Evolutionary conservation across 1,140 invertebrate genomes (phyloP), one percentile per base, ranked within the genome.

Genomic region (Drosophila neocordata): DNA sequence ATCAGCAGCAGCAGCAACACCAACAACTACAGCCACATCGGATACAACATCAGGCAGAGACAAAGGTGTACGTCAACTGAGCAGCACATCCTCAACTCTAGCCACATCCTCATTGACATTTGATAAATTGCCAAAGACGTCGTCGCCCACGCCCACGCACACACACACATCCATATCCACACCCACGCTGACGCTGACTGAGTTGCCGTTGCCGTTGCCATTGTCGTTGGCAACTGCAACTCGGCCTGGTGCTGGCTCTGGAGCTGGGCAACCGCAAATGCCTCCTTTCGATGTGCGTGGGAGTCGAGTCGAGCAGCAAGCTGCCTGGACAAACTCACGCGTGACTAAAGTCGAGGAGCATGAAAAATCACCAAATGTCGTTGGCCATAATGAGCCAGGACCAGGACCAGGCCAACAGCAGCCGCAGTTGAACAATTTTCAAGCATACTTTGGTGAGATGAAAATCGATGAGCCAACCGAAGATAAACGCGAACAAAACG

Each of bases 101-200:
- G 84, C 84, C 78, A 80, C 85, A 70, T 89, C 84, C 71, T 89
- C 85, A 71, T 81, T 89, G 84, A 85, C 84, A 66, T 89, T 89
- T 89, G 84, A 89, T 89, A 89, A 89, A 89, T 89, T 89, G 84
- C 85, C 84, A 89, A 89, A 73, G 82, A 82, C 74, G 34, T 62
- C 63, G 55, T 74, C 65, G 57, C 53, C 78, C 35, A 31, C 65
- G 57, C 53, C 78, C 35, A 31, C 27, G 7, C 27, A 31, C 27
- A 3, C 27, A 6, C 27, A 31, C 6, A 31, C 27, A 31, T 7
- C 4, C 27, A 1, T 62, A 52, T 0, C 4, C 27, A 31, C 65
- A 52, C 53, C 78, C 35, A 53, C 64, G 53, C 27, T 71, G 38
- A 71, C 64, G 57, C 51, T 68, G 70, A 71, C 65, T 15, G 80